Percentiles rank a stretch among this genome's conserved stretches.
Evolutionary conservation across 2,113 vertebrate genomes (phyloP).

Genomic region (Lophius piscatorius): DNA sequence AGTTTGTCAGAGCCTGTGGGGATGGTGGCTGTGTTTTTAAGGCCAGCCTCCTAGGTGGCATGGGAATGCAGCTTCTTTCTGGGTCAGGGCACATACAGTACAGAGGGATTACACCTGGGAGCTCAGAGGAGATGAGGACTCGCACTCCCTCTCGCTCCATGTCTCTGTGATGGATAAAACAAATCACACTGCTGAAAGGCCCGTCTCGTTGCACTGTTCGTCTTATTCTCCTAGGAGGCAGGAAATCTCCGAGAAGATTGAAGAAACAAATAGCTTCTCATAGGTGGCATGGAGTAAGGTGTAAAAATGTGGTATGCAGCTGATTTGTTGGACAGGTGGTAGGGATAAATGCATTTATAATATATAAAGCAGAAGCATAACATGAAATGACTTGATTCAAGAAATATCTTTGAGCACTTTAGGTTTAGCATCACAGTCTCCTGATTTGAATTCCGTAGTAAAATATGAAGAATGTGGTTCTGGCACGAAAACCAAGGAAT

Average conservation of each 20-base stretch:
- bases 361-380: too few relatives aligned
- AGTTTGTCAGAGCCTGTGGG: constrained; percentile 63
- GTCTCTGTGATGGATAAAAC: constrained; percentile 66
- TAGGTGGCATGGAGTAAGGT: constrained; percentile 44
- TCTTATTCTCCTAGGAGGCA: constrained; percentile 49
- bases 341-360: too few relatives aligned
- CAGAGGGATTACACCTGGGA: constrained; percentile 78
- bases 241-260: constrained; percentile 57
- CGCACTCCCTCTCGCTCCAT: constrained; percentile 37
- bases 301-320: constrained; percentile 30
- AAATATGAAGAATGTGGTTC: too few relatives aligned
- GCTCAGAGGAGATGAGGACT: constrained; percentile 73
- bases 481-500: too few relatives aligned
- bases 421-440: too few relatives aligned
- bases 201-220: constrained; percentile 43
- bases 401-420: too few relatives aligned
- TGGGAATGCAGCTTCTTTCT: constrained; percentile 73
- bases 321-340: constrained; percentile 31
- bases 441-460: too few relatives aligned
- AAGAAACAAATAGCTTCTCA: constrained; percentile 38
- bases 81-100: constrained; percentile 78
- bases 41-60: constrained; percentile 69
- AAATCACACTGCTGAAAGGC: constrained; percentile 54
- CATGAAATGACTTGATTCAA: too few relatives aligned
- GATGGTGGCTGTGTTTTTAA: constrained; percentile 74